Base-by-base conservation (phyloP, 2,888 invertebrate species). In the Endotricha flammealis region DNA sequence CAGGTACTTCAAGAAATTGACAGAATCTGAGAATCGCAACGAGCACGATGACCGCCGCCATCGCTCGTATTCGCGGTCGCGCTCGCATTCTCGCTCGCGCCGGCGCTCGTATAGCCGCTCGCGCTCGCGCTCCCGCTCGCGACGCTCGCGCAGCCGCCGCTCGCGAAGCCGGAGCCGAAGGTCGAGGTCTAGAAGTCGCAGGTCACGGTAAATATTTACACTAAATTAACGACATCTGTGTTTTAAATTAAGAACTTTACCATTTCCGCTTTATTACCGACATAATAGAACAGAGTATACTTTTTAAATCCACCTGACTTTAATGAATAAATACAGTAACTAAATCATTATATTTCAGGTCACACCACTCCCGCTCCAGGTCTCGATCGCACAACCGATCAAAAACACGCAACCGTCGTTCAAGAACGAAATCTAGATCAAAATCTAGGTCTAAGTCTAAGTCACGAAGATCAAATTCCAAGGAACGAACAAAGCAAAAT, bases 1-100 rank as follows among this genome's bases (percentile, higher is more conserved):
- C 45, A 68, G 68, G 37, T 70, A 69, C 34, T 67, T 69, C 46
- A 71, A 67, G 53, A 64, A 53, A 25, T 73, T 91, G 20, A 79
- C 89, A 0, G 88, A 89, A 29, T 78, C 88, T 25, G 88, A 89
- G 32, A 72, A 78, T 12, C 88, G 87, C 37, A 82, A 73, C 46
- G 80, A 78, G 48, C 79, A 82, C 44, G 85, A 88, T 48, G 86
- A 87, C 24, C 72, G 81, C 3, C 42, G 52, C 10, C 55, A 57
- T 3, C 56, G 57, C 49, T 49, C 68, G 2, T 57, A 76, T 38
- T 66, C 76, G 17, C 56, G 69, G 35, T 65, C 73, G 5, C 65
- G 78, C 9, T 71, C 73, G 11, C 58, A 74, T 14, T 68, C 71
- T 11, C 63, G 67, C 1, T 58, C 57, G 12, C 57, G 62, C 8